Base-by-base conservation (phyloP, 2,113 vertebrate species). In the Regulus satrapa region DNA sequence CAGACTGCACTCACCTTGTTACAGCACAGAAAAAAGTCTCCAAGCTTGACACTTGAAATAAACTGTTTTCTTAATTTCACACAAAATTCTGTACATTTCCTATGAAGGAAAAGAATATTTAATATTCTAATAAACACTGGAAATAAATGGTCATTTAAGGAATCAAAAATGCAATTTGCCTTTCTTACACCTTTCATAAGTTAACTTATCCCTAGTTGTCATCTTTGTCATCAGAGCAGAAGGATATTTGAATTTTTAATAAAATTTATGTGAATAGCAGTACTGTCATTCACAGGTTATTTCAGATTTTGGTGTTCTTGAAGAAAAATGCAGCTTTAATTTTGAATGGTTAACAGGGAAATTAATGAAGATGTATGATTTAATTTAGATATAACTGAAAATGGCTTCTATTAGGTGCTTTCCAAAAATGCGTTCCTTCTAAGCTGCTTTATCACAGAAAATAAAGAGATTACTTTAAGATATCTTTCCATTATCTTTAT, bases 371-470 rank as follows among this genome's bases (percentile, higher is more conserved):
- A 61, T 36, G 54, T 43, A 20, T 76, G 17, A 64, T 89, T 90
- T 96, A 85, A 94, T 91, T 95, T 87, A 96, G 41, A 68, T 82
- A 51, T 77, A 89, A 81, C 31, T 72, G 29, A 52, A 94, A 96
- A 91, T 43, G 10, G 12, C 45, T 95, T 36, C 19, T 95, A 56
- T 79, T 94, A 90, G 36, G 56, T 84, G 75, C 31, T 73, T 89
- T 85, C 84, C 58, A 92, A 93, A 96, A 94, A 18, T 58, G 13
- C 8, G 80, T 95, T 96, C 88, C 58, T 84, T 91, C 84, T 92
- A 69, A 93, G 79, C 31, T 91, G 62, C 76, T 95, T 68, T 87
- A 56, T 94, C 78, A 88, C 45, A 56, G 89, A 92, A 97, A 97
- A 97, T 87, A 36, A 91, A 95, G 61, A 96, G 14, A 95, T 94